A percentile compares a stretch with the other conserved stretches of the same genome.
phyloP scores from a whole-genome alignment of 2,797 vertebrate species.

The Schizopygopsis pylzovi region DNA sequence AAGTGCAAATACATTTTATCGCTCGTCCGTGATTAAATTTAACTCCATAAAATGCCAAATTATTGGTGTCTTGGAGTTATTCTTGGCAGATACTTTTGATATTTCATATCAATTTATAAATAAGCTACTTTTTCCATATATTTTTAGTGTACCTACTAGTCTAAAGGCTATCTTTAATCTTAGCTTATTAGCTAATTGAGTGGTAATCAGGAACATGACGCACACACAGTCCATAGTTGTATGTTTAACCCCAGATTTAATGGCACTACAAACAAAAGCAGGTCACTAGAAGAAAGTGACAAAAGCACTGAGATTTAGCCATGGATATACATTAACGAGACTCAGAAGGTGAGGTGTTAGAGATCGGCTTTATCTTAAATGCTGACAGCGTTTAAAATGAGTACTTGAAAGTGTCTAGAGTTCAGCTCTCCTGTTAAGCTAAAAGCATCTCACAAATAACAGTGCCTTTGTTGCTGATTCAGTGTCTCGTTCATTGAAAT shows the following conservation, averaged over 20 bases:
- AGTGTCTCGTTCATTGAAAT: conserved; percentile 21
- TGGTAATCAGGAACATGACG: background rate
- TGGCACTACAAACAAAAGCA: conserved; percentile 31
- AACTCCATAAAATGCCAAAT: background rate
- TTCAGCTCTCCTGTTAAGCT: conserved; percentile 45
- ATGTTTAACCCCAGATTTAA: conserved; percentile 12
- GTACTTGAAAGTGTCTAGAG: conserved; percentile 46
- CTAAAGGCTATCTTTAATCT: background rate
- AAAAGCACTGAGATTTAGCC: conserved; percentile 38
- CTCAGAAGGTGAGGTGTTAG: conserved; percentile 9
- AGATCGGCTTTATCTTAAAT: conserved; percentile 31
- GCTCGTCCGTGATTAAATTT: background rate
- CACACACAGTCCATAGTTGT: background rate
- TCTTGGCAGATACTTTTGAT: background rate
- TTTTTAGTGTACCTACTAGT: background rate
- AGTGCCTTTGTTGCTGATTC: conserved; percentile 23
- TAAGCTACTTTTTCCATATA: background rate
- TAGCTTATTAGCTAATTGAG: background rate
- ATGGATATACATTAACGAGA: conserved; percentile 28
- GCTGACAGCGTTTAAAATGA: conserved; percentile 45
- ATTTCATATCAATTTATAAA: background rate
- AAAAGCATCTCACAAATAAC: conserved; percentile 47
- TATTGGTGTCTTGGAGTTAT: background rate
- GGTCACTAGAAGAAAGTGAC: conserved; percentile 34
- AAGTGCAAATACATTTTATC: background rate